phyloP scores from a whole-genome alignment of 2,888 invertebrate genomes.

The Tetranychus piercei region DNA sequence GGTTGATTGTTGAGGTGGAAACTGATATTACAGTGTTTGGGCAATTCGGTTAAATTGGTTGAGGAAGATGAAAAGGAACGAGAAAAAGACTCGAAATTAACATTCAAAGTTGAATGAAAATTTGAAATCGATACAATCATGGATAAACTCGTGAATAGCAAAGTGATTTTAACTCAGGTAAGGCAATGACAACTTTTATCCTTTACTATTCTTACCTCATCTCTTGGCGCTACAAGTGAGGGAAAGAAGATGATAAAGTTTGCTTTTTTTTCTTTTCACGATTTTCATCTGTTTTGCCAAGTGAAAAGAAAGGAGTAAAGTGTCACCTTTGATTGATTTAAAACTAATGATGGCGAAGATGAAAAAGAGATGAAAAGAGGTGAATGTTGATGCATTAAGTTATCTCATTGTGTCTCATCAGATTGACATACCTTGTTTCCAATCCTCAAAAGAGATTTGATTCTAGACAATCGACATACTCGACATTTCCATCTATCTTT shows the following conservation, averaged over 20 bases:
- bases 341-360: neutral
- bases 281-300: neutral
- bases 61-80: neutral
- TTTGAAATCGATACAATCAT: no score
- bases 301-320: neutral
- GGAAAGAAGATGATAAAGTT: neutral
- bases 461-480: neutral
- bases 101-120: no score
- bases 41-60: neutral
- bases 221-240: neutral
- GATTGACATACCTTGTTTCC: neutral
- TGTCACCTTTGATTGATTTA: neutral
- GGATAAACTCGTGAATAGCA: no score
- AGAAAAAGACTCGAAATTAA: neutral
- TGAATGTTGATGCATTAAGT: neutral
- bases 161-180: no score
- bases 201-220: no score
- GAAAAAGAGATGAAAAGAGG: neutral
- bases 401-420: neutral
- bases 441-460: neutral
- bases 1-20: neutral
- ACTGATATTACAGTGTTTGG: neutral
- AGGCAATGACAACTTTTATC: no score
- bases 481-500: no score
- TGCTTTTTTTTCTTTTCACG: neutral